phyloP scores from a whole-genome alignment of 2,888 invertebrate genomes.

The Thereva nobilitata region DNA sequence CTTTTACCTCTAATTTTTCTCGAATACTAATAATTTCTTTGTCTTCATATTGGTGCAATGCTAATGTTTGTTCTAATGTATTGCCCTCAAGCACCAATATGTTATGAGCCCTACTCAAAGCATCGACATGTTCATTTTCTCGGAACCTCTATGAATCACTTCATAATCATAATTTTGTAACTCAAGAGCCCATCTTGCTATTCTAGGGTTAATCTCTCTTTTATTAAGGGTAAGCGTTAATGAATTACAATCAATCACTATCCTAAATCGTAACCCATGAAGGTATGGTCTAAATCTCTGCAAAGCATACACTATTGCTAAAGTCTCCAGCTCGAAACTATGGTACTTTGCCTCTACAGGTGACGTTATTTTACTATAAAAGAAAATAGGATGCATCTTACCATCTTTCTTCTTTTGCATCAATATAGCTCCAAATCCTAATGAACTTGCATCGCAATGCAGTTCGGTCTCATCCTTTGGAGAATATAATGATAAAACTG shows the following conservation, averaged over 20 bases:
- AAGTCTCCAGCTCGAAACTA: constrained; percentile 14
- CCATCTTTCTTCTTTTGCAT: constrained; percentile 35
- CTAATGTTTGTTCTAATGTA: constrained; percentile 39
- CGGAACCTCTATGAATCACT: constrained; percentile 44
- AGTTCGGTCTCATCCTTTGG: constrained; percentile 45
- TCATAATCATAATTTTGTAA: constrained; percentile 42
- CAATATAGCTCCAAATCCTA: constrained; percentile 45
- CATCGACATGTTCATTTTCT: constrained; percentile 47
- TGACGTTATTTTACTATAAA: too few relatives aligned
- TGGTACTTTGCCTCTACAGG: neutral
- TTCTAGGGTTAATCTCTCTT: constrained; percentile 33
- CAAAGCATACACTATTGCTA: constrained; percentile 6
- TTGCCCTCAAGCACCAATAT: constrained; percentile 37
- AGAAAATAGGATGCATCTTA: neutral
- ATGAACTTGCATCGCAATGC: constrained; percentile 46
- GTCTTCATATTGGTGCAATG: neutral
- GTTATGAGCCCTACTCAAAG: constrained; percentile 42
- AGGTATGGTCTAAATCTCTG: neutral
- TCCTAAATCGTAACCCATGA: constrained; percentile 24
- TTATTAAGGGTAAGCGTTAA: constrained; percentile 34
- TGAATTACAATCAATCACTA: constrained; percentile 34
- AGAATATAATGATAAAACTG: constrained; percentile 46
- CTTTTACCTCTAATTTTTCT: constrained; percentile 2
- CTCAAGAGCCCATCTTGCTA: constrained; percentile 25
- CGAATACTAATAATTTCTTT: too few relatives aligned